Conservation (phyloP, 2,888 invertebrate genomes). For the Sicus ferrugineus region DNA sequence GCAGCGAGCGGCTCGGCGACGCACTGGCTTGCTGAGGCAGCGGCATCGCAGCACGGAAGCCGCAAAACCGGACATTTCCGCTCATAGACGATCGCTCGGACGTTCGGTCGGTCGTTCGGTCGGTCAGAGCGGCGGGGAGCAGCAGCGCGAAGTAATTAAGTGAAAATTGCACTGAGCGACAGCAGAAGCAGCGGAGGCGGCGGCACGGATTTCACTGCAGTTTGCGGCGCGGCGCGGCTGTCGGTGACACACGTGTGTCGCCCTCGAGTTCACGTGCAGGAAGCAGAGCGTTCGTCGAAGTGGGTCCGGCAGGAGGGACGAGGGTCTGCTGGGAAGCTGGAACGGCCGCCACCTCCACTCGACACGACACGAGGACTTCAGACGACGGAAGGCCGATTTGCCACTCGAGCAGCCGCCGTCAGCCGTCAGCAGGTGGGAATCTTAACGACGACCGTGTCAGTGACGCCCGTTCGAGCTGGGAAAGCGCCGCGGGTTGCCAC, state of each 20-base stretch:
- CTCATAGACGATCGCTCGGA: neutral
- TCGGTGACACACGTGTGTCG: neutral
- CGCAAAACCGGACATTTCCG: neutral
- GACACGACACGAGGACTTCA: neutral
- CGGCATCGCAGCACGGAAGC: neutral
- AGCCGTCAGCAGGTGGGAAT: conserved; percentile 24
- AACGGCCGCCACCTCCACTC: no score
- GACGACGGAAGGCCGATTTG: conserved; percentile 11
- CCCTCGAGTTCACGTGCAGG: no score
- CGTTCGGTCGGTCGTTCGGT: conserved; percentile 39
- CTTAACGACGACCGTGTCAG: conserved; percentile 38
- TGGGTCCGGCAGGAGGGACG: neutral
- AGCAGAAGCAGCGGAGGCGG: neutral
- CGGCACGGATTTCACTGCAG: neutral
- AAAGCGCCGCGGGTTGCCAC: neutral
- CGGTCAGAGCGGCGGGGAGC: conserved; percentile 42
- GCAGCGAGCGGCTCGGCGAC: no score
- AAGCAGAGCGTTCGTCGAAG: neutral
- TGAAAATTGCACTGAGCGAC: conserved; percentile 2
- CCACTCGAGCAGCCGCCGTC: neutral
- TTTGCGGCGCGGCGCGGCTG: neutral
- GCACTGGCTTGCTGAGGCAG: no score
- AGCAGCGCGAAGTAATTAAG: conserved; percentile 44
- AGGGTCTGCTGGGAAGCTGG: neutral
- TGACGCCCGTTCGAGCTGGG: conserved; percentile 37